Conservation (phyloP, 1,140 invertebrate genomes). For the Acyrthosiphon pisum region DNA sequence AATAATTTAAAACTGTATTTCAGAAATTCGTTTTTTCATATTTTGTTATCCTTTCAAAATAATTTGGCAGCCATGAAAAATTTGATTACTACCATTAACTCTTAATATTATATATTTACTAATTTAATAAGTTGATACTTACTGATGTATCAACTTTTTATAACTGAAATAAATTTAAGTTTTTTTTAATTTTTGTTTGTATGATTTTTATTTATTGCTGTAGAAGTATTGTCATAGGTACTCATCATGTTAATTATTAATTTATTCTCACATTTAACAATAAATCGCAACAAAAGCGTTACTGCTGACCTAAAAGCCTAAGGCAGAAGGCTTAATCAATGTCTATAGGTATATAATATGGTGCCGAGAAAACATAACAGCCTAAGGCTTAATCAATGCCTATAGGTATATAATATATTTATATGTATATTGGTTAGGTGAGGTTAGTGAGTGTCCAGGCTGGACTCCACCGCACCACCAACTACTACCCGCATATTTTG, state of each 20-base stretch:
- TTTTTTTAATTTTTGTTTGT: background rate
- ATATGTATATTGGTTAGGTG: too few relatives aligned
- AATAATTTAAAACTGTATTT: background rate
- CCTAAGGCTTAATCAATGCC: too few relatives aligned
- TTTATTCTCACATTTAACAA: background rate
- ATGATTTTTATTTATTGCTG: background rate
- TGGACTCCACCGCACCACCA: too few relatives aligned
- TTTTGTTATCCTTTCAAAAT: slow-evolving; percentile 41
- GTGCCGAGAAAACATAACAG: too few relatives aligned
- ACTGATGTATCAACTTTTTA: background rate
- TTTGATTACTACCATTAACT: slow-evolving; percentile 3
- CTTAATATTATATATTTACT: background rate
- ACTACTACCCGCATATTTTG: too few relatives aligned
- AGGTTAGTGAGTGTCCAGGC: too few relatives aligned
- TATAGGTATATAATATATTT: too few relatives aligned
- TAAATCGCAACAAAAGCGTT: too few relatives aligned
- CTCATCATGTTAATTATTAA: background rate
- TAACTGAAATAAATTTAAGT: background rate
- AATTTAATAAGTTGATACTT: background rate
- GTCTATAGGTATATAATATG: too few relatives aligned
- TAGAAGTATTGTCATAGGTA: background rate
- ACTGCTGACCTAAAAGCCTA: too few relatives aligned
- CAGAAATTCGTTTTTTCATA: slow-evolving; percentile 35
- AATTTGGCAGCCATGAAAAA: slow-evolving; percentile 34
- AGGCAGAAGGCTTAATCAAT: too few relatives aligned